Evolutionary conservation across 2,113 vertebrate species (phyloP).

Genomic region (Siniperca knerii): DNA sequence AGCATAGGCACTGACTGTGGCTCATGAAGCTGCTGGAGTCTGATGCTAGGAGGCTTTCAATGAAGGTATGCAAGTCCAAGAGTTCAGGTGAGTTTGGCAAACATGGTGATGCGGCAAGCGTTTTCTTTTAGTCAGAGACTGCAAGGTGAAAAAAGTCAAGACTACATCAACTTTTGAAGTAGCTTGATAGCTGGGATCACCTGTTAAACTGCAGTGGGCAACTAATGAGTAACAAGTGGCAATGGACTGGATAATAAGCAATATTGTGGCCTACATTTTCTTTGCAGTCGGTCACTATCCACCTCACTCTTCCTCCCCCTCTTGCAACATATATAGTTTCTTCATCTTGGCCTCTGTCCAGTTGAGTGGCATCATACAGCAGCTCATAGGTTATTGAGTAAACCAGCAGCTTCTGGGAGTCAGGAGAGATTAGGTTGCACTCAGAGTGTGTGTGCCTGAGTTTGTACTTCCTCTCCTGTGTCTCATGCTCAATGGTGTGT

Average conservation of each 20-base stretch:
- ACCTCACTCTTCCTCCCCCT: neutral
- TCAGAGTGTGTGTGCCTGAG: constrained; percentile 8
- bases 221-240: constrained; percentile 13
- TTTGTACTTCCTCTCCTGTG: constrained; percentile 25
- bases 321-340: neutral
- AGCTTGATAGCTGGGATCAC: neutral
- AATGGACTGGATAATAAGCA: neutral
- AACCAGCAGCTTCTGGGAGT: constrained; percentile 51
- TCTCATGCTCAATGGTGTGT: constrained; percentile 51
- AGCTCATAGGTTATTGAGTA: constrained; percentile 52
- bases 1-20: too few species aligned
- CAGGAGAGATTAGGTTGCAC: constrained; percentile 43
- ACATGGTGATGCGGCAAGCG: too few species aligned
- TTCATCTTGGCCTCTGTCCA: constrained; percentile 10
- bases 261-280: neutral
- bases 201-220: neutral
- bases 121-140: too few species aligned
- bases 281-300: neutral
- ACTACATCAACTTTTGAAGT: too few species aligned
- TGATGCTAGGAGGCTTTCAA: too few species aligned
- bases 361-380: constrained; percentile 27
- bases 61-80: too few species aligned
- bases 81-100: too few species aligned
- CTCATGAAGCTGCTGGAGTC: too few species aligned
- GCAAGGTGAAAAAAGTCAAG: too few species aligned